Base-by-base conservation (phyloP, 2,888 invertebrate genomes). In the Arenicola marina region DNA sequence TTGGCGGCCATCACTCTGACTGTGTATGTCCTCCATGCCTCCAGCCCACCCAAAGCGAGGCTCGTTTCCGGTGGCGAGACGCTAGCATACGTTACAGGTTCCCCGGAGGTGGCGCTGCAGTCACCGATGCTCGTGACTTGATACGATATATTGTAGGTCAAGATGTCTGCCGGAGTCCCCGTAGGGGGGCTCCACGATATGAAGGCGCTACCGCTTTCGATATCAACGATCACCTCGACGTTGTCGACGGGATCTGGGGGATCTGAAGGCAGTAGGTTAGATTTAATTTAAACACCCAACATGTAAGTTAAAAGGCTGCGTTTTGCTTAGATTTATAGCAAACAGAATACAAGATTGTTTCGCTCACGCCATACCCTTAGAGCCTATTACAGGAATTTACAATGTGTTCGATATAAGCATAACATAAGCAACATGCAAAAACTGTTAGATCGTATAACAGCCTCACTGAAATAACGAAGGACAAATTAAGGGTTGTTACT, bases 101-200 rank as follows among this genome's bases (percentile, higher is more conserved):
- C 60, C 2, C 33, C 26, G 62, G 45, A 33, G 51, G 45, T 34
- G 56, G 45, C 54, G 38, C 57, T 26, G 62, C 78, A 78, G 62
- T 77, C 72, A 0, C 75, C 75, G 21, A 72, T 72, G 2, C 66
- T 66, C 2, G 69, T 60, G 18, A 69, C 54, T 44, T 68, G 70
- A 55, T 73, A 72, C 21, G 65, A 64, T 26, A 76, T 38, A 24
- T 66, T 61, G 56, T 62, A 66, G n/a, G 28, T 34, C 7, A 31
- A 26, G 34, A 65, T 4, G 15, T 11, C 28, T 2, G 33, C 45
- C 4, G 44, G 24, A 18, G n/a, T 4, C 21, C 56, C 57, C 15
- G 26, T 18, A 18, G 66, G 66, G 15, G 58, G 32, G 2, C 32
- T 43, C 66, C 66, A 66, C 18, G 21, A 45, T 28, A 66, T 45